Conservation (phyloP, 2,888 invertebrate genomes). For the Drosophila prostipennis region DNA sequence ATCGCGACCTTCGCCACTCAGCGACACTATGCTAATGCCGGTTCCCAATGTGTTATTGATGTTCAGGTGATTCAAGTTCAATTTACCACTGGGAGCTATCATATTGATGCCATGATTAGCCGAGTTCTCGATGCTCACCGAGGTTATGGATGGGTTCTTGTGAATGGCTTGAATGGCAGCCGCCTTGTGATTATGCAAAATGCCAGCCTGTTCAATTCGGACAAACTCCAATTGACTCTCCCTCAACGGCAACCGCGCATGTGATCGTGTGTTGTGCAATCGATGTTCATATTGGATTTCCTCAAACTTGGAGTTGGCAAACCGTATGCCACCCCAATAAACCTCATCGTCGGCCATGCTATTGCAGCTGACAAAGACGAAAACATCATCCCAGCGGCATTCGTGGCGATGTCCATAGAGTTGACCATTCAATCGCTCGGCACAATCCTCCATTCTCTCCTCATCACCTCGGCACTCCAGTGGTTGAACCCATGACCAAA, state of each 20-base stretch:
- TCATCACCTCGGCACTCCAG: conserved; percentile 93
- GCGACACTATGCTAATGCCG: conserved; percentile 94
- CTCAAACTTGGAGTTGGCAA: conserved; percentile 95
- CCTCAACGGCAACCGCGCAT: conserved; percentile 88
- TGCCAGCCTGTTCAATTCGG: conserved; percentile 96
- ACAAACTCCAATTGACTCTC: conserved; percentile 92
- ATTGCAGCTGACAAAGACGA: conserved; percentile 96
- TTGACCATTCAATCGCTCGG: conserved; percentile 95
- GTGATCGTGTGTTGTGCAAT: conserved; percentile 91
- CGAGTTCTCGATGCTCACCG: conserved; percentile 92
- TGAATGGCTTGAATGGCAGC: conserved; percentile 96
- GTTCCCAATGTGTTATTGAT: conserved; percentile 93
- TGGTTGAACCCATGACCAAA: conserved; percentile 98
- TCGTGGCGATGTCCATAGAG: conserved; percentile 93
- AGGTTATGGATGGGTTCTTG: conserved; percentile 92
- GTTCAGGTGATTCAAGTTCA: conserved; percentile 90
- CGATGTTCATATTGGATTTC: conserved; percentile 92
- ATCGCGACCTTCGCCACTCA: conserved; percentile 96
- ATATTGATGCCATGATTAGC: conserved; percentile 97
- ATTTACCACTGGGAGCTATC: conserved; percentile 93
- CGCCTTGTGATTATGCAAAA: conserved; percentile 97
- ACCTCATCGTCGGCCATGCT: conserved; percentile 86
- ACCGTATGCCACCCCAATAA: conserved; percentile 98
- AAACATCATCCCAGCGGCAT: conserved; percentile 95
- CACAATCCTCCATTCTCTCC: conserved; percentile 91